phyloP scores from a whole-genome alignment of 2,113 vertebrate species.

The Azemiops feae region DNA sequence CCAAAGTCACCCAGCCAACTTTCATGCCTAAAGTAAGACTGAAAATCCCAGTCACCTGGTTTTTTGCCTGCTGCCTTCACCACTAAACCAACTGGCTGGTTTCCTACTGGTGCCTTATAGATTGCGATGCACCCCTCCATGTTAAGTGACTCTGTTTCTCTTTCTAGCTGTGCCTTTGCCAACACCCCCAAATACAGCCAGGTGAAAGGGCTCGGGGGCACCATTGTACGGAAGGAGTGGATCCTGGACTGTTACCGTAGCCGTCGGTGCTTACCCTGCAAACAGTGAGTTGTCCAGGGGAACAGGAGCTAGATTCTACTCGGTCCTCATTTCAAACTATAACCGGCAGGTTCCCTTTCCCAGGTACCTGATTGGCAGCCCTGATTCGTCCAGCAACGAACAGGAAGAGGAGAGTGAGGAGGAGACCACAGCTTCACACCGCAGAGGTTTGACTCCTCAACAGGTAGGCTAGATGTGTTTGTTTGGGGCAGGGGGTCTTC shows the following conservation, averaged over 20 bases:
- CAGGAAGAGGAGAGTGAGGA: conserved; percentile 62
- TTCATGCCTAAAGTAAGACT: not conserved
- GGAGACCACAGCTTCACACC: not conserved
- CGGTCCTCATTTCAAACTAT: not conserved
- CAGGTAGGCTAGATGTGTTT: conserved; percentile 1
- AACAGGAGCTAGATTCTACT: not conserved
- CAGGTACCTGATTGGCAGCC: conserved; percentile 83
- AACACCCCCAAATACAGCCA: conserved; percentile 92
- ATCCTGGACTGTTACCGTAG: conserved; percentile 84
- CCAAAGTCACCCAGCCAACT: not conserved
- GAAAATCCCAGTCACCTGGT: not conserved
- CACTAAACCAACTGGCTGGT: no score
- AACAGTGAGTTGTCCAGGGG: conserved; percentile 66
- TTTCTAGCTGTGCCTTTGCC: conserved; percentile 84
- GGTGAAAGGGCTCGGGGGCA: conserved; percentile 83
- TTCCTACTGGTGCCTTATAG: not conserved
- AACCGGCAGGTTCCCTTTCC: not conserved
- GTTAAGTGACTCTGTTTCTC: not conserved
- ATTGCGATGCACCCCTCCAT: no score
- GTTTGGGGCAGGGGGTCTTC: not conserved
- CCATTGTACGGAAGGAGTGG: conserved; percentile 87
- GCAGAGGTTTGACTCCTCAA: conserved; percentile 7
- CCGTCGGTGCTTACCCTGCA: conserved; percentile 78
- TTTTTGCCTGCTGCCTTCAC: not conserved
- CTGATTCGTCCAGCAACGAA: conserved; percentile 75